These are phyloP conservation scores for Glandiceps talaboti DNA, from an alignment of 53 echinoderm and acorn worm genomes.

Conservation along the genomic window DNA sequence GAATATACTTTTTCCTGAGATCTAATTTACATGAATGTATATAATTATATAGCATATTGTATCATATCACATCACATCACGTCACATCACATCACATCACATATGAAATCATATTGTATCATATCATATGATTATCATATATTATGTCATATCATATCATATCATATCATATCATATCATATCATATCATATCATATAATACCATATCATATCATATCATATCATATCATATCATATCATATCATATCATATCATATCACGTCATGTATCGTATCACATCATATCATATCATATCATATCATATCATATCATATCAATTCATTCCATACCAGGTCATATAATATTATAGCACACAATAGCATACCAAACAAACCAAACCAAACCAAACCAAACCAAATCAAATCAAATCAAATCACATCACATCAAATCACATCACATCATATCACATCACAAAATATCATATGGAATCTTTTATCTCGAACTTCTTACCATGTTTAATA, in stretches of 20 bases:
- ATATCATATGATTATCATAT: slow-evolving; percentile 16
- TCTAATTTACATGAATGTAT: no score
- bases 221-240: slow-evolving; percentile 15
- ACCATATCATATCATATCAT: slow-evolving; percentile 4
- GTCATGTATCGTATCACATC: slow-evolving; percentile 9
- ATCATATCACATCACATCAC: slow-evolving; percentile 24
- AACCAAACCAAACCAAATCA: no score
- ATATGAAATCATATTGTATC: slow-evolving; percentile 13
- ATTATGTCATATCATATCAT: slow-evolving; percentile 11
- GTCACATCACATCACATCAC: slow-evolving; percentile 17
- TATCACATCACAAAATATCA: no score
- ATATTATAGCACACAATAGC: not conserved
- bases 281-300: slow-evolving; percentile 3
- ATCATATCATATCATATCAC: slow-evolving; percentile 22
- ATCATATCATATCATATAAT: slow-evolving; percentile 8
- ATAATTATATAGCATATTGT: not conserved
- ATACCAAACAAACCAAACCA: no score
- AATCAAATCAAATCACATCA: no score
- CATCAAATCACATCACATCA: no score
- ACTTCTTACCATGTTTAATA: no score
- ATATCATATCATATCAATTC: not conserved
- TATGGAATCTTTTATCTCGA: no score
- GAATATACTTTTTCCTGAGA: no score
- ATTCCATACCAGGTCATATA: not conserved
- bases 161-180: slow-evolving; percentile 5